Percentiles rank a stretch among this genome's conserved stretches.
phyloP scores from a whole-genome alignment of 2,888 invertebrate species.

The Pammene fasciana region DNA sequence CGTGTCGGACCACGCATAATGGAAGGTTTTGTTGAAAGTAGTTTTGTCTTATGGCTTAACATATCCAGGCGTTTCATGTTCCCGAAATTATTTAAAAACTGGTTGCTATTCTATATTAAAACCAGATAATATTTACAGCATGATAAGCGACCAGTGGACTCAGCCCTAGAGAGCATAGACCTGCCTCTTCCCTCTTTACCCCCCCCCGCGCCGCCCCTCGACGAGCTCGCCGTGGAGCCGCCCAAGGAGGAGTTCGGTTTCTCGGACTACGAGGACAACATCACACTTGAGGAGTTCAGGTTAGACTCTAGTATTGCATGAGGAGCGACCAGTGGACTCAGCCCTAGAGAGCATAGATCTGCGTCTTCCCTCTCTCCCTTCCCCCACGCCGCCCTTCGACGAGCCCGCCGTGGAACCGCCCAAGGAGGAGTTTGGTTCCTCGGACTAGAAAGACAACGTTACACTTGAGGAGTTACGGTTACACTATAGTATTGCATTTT shows the following conservation, averaged over 20 bases:
- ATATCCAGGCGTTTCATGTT: too few relatives aligned
- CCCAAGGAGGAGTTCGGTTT: conserved; percentile 51
- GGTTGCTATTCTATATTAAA: too few relatives aligned
- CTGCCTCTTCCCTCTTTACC: not conserved
- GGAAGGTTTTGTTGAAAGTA: too few relatives aligned
- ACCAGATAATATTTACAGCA: conserved; percentile 51
- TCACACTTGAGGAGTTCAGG: conserved; percentile 58
- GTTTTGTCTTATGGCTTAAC: too few relatives aligned
- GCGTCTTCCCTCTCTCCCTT: not conserved
- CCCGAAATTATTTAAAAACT: too few relatives aligned
- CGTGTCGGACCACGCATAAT: too few relatives aligned
- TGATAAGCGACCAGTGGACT: conserved; percentile 49
- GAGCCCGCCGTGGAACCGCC: conserved; percentile 34
- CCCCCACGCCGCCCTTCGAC: not conserved
- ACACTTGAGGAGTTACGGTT: conserved; percentile 65
- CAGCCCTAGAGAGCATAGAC: conserved; percentile 46
- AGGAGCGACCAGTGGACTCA: conserved; percentile 49
- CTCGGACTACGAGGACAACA: conserved; percentile 65
- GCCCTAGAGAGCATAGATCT: conserved; percentile 46
- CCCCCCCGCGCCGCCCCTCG: not conserved
- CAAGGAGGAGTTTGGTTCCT: conserved; percentile 50
- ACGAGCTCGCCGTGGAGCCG: not conserved
- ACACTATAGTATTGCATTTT: too few relatives aligned
- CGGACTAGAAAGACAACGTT: conserved; percentile 66
- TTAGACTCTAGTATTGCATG: conserved; percentile 30